Conservation (phyloP, 2,797 vertebrate species). For the Propithecus perrieri region DNA sequence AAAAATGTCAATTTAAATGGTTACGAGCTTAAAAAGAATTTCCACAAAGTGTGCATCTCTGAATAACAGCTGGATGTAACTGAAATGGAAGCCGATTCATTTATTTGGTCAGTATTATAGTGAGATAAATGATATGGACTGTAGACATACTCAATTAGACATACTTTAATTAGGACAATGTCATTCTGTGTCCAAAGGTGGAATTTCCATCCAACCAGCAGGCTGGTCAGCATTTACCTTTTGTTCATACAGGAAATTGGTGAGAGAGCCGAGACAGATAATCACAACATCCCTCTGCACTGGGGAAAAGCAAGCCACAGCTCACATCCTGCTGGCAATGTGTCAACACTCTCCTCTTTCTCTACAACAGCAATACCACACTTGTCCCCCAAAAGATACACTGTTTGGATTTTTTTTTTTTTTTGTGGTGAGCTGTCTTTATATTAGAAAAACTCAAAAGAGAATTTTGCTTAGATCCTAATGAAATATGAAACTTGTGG, state of each 20-base stretch:
- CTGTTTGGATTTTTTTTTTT: too few relatives aligned
- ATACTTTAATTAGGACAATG: neutral
- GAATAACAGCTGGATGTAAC: neutral
- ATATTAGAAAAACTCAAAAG: constrained; percentile 25
- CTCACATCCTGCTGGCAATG: neutral
- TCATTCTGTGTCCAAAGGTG: neutral
- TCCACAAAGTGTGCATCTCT: neutral
- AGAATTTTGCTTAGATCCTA: neutral
- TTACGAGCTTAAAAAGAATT: neutral
- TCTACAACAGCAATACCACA: neutral
- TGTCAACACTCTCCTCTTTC: neutral
- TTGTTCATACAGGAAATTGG: neutral
- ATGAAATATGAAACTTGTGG: neutral
- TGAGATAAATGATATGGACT: neutral
- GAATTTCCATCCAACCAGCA: neutral
- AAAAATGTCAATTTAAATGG: neutral
- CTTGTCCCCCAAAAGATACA: neutral
- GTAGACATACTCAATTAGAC: neutral
- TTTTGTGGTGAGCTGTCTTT: neutral
- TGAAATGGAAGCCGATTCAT: neutral
- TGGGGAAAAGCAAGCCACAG: neutral
- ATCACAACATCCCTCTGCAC: neutral
- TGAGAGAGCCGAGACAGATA: neutral
- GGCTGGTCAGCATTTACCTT: neutral
- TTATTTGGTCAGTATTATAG: neutral